These are phyloP conservation scores for Chrysolina americana DNA, from an alignment of 2,888 invertebrate species.

Conservation along the genomic window DNA sequence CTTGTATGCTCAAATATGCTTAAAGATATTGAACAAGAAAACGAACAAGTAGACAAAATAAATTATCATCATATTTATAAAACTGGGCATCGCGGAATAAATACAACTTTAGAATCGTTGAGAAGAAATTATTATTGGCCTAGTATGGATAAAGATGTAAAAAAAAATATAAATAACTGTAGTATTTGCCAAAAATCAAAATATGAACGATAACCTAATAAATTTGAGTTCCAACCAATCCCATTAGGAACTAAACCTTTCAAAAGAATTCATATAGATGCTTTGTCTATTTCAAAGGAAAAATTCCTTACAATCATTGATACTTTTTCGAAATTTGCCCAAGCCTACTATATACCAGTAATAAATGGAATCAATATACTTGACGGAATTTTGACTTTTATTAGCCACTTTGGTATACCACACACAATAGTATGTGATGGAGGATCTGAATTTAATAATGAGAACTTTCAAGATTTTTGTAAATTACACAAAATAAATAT, in stretches of 20 bases:
- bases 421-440: no score
- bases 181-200: not conserved
- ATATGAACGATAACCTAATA: no score
- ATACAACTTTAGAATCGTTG: no score
- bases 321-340: no score
- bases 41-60: not conserved
- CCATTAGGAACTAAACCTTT: no score
- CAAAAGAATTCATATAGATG: no score
- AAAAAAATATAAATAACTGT: not conserved
- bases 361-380: not conserved
- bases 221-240: no score
- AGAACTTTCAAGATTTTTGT: slow-evolving; percentile 5
- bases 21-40: not conserved
- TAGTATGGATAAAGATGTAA: not conserved
- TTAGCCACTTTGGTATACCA: not conserved
- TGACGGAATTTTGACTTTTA: not conserved
- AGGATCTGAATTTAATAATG: no score
- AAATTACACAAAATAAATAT: not conserved
- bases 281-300: not conserved
- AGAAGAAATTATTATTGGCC: not conserved
- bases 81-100: not conserved
- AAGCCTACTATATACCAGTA: no score
- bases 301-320: slow-evolving; percentile 6
- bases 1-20: not conserved
- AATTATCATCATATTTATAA: slow-evolving; percentile 1